phyloP scores from a whole-genome alignment of 2,888 invertebrate genomes.

The Leistus spinibarbis region DNA sequence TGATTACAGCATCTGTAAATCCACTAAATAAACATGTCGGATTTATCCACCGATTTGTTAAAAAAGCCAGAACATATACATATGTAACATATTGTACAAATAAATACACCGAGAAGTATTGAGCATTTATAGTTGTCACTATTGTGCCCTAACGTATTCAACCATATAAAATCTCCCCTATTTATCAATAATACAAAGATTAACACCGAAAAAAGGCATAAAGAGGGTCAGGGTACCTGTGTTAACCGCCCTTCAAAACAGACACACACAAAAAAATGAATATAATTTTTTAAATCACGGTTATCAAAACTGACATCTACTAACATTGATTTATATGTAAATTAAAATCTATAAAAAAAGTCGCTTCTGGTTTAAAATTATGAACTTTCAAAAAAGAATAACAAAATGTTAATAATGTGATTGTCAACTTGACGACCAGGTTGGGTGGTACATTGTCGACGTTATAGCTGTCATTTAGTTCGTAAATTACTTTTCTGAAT shows the following conservation, averaged over 20 bases:
- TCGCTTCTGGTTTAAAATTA: neutral
- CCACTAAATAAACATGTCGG: neutral
- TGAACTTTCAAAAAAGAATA: neutral
- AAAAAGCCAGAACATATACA: too few species aligned
- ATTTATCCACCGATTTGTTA: neutral
- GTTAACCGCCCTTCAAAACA: neutral
- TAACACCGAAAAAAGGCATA: neutral
- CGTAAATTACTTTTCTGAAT: neutral
- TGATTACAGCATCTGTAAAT: neutral
- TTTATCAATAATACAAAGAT: neutral
- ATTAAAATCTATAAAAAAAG: slow-evolving; percentile 13
- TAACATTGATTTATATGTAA: slow-evolving; percentile 27
- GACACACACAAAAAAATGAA: neutral
- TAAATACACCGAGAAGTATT: too few species aligned
- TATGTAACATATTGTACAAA: too few species aligned
- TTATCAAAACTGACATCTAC: slow-evolving; percentile 2
- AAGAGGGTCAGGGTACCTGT: neutral
- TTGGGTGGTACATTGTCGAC: neutral
- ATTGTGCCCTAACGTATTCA: neutral
- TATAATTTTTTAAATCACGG: neutral
- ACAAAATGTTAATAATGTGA: neutral
- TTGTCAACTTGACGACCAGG: neutral
- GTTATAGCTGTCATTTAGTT: neutral
- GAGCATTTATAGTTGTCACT: too few species aligned
- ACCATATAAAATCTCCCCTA: neutral